A percentile compares a stretch with the other conserved stretches of the same genome.
These are phyloP conservation scores for Melanotaenia nigrans DNA, from an alignment of 2,797 vertebrate species.

Conservation along the genomic window DNA sequence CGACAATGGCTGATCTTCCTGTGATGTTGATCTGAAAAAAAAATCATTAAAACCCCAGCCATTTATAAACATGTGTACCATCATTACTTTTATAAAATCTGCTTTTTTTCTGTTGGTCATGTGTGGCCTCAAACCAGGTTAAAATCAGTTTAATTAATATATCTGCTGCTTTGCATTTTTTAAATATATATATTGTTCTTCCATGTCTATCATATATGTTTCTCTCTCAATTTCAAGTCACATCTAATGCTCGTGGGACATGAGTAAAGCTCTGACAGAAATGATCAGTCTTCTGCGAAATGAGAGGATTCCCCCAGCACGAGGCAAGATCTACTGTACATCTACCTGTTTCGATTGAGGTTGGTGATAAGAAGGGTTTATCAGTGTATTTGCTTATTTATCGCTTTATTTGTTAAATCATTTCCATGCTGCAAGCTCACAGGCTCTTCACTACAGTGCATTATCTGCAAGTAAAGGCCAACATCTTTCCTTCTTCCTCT, in stretches of 20 bases:
- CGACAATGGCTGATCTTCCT: slow-evolving; percentile 75
- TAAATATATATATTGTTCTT: slow-evolving; percentile 48
- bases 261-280: slow-evolving; percentile 61
- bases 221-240: slow-evolving; percentile 19
- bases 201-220: slow-evolving; percentile 48
- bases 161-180: slow-evolving; percentile 40
- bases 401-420: slow-evolving; percentile 64
- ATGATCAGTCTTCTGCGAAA: slow-evolving; percentile 74
- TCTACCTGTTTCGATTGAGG: slow-evolving; percentile 54
- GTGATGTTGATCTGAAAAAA: slow-evolving; percentile 30
- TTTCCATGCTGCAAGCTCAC: slow-evolving; percentile 40
- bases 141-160: slow-evolving; percentile 30
- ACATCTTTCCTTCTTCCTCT: slow-evolving; percentile 4
- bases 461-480: slow-evolving; percentile 9
- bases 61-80: background rate
- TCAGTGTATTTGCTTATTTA: slow-evolving; percentile 67
- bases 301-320: slow-evolving; percentile 60
- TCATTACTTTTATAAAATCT: background rate
- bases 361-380: slow-evolving; percentile 63
- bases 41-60: background rate
- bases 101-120: background rate
- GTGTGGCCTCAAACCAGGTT: too few relatives aligned
- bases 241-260: slow-evolving; percentile 50
- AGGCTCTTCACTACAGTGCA: slow-evolving; percentile 32
- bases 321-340: slow-evolving; percentile 59